phyloP scores from a whole-genome alignment of 2,888 invertebrate genomes.

The Drosophila yooni region DNA sequence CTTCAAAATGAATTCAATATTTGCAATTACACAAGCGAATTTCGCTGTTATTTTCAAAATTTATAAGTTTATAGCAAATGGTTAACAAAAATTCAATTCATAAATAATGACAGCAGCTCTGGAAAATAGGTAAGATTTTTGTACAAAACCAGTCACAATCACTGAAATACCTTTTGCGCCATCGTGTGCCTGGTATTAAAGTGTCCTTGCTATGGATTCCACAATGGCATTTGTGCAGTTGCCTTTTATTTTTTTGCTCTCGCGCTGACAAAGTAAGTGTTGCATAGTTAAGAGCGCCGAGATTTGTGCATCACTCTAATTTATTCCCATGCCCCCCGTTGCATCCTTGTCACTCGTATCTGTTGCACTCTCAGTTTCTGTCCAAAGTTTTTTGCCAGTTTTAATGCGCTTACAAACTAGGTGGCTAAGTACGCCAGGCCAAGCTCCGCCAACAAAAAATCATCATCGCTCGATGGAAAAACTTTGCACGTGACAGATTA shows the following conservation, averaged over 20 bases:
- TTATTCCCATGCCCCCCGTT: constrained; percentile 18
- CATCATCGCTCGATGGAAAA: constrained; percentile 10
- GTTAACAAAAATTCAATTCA: background rate
- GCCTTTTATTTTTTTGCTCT: constrained; percentile 16
- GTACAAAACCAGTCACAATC: background rate
- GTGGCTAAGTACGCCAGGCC: constrained; percentile 33
- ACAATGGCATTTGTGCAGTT: constrained; percentile 43
- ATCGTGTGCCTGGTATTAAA: constrained; percentile 4
- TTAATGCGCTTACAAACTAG: constrained; percentile 73
- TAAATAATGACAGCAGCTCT: background rate
- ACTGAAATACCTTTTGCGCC: background rate
- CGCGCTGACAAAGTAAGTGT: constrained; percentile 67
- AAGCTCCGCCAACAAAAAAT: constrained; percentile 2
- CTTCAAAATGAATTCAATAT: background rate
- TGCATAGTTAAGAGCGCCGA: constrained; percentile 60
- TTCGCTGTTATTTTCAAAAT: too few relatives aligned
- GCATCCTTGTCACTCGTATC: background rate
- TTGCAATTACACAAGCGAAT: background rate
- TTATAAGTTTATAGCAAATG: too few relatives aligned
- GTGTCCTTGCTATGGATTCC: constrained; percentile 49
- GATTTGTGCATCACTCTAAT: constrained; percentile 54
- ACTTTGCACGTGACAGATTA: constrained; percentile 30
- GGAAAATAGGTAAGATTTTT: background rate
- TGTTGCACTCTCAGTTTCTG: constrained; percentile 13
- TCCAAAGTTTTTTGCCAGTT: constrained; percentile 62